A percentile compares a stretch with the other conserved stretches of the same genome.
Conservation (phyloP, 1,140 invertebrate species). For the Drosophila miranda region DNA sequence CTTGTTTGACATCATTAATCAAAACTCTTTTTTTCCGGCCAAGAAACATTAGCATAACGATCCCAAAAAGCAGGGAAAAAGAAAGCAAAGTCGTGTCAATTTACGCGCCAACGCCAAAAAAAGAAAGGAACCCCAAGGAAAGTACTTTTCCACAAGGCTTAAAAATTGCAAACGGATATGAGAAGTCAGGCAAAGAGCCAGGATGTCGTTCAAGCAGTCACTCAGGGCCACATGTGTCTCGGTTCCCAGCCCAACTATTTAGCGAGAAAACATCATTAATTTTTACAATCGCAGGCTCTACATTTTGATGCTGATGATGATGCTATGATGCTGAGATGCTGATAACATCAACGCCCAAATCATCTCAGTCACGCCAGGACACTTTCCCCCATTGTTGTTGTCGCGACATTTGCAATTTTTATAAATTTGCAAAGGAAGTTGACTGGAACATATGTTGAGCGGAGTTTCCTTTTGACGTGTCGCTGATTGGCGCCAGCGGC, state of each 20-base stretch:
- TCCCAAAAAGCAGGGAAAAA: slow-evolving; percentile 25
- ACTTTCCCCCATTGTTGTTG: slow-evolving; percentile 61
- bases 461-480: slow-evolving; percentile 55
- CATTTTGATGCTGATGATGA: slow-evolving; percentile 61
- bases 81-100: slow-evolving; percentile 77
- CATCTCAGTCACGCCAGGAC: slow-evolving; percentile 58
- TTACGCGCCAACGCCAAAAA: slow-evolving; percentile 53
- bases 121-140: slow-evolving; percentile 34
- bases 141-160: slow-evolving; percentile 55
- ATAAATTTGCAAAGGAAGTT: slow-evolving; percentile 60
- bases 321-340: slow-evolving; percentile 39
- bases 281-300: slow-evolving; percentile 44
- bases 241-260: slow-evolving; percentile 72
- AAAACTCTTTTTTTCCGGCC: slow-evolving; percentile 68
- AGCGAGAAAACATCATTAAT: slow-evolving; percentile 71
- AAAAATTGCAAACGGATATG: slow-evolving; percentile 74
- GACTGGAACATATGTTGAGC: slow-evolving; percentile 68
- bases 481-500: slow-evolving; percentile 61
- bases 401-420: slow-evolving; percentile 68
- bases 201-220: slow-evolving; percentile 27
- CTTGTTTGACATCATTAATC: slow-evolving; percentile 69
- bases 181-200: slow-evolving; percentile 38
- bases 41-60: slow-evolving; percentile 74
- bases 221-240: slow-evolving; percentile 61
- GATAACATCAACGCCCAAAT: slow-evolving; percentile 73